phyloP scores from a whole-genome alignment of 1,140 invertebrate species.

The Gonioctena quinquepunctata region DNA sequence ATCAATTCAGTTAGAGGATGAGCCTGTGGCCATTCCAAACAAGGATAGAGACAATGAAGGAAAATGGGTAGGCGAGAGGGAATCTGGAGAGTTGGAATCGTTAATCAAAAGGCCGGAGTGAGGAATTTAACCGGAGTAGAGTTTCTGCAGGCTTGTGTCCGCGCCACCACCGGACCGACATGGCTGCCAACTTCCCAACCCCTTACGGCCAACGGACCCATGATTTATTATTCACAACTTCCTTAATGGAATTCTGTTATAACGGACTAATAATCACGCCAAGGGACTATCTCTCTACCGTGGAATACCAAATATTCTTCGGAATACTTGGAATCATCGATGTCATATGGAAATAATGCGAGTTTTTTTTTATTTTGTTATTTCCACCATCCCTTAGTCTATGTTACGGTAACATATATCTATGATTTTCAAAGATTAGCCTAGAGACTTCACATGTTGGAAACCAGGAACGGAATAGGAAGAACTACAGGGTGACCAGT shows the following conservation, averaged over 20 bases:
- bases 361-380: too few species aligned
- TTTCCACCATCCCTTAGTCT: too few species aligned
- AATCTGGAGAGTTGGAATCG: constrained; percentile 39
- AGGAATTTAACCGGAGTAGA: constrained; percentile 38
- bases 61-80: constrained; percentile 11
- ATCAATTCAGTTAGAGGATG: background rate
- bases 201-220: constrained; percentile 34
- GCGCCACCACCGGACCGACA: constrained; percentile 48
- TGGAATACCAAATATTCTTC: background rate
- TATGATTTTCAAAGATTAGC: too few species aligned
- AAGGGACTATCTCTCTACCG: background rate
- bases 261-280: constrained; percentile 47
- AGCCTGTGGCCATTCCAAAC: constrained; percentile 16
- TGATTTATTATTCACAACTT: constrained; percentile 54
- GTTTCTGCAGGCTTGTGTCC: constrained; percentile 40
- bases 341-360: too few species aligned
- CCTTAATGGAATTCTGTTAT: constrained; percentile 52
- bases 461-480: too few species aligned
- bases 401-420: too few species aligned
- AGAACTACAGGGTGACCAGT: too few species aligned
- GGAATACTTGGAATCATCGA: background rate
- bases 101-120: constrained; percentile 47
- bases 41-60: constrained; percentile 12
- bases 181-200: constrained; percentile 35
- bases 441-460: too few species aligned